A percentile compares a stretch with the other conserved stretches of the same genome.
phyloP scores from a whole-genome alignment of 2,888 invertebrate genomes.

The Andrena fulva region DNA sequence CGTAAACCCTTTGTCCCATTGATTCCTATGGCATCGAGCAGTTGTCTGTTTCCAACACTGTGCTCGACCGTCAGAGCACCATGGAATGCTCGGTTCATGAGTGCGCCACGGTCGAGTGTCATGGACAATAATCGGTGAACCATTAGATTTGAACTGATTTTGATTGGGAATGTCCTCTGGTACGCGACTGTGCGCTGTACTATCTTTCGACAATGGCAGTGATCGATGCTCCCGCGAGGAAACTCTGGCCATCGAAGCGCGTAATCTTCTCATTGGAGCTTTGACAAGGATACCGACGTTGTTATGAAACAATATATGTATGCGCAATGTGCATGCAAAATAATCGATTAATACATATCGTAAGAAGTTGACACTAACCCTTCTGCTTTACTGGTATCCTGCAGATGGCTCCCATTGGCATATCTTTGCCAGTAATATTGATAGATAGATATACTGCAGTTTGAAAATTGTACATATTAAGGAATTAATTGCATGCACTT shows the following conservation, averaged over 20 bases:
- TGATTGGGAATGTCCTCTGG: conserved; percentile 37
- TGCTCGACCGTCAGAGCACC: conserved; percentile 17
- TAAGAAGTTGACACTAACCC: neutral
- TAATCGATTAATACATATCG: neutral
- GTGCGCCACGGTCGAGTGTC: conserved; percentile 28
- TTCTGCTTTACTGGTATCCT: too few species aligned
- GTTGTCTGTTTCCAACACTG: conserved; percentile 20
- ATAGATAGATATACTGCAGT: too few species aligned
- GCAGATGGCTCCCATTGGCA: too few species aligned
- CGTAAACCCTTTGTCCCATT: neutral
- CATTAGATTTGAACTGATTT: conserved; percentile 41
- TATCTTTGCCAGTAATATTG: too few species aligned
- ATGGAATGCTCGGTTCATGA: conserved; percentile 30
- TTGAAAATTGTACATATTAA: too few species aligned
- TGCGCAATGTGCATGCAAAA: neutral
- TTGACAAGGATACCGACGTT: conserved; percentile 18
- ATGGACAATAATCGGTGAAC: conserved; percentile 47
- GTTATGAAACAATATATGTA: neutral
- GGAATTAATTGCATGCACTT: too few species aligned
- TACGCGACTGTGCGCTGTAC: neutral
- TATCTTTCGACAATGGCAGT: conserved; percentile 31
- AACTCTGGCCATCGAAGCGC: neutral
- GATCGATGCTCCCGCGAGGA: conserved; percentile 35
- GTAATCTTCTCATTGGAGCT: conserved; percentile 14
- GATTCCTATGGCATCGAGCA: neutral